Conservation (phyloP, 2,113 vertebrate species). For the Sus scrofa region T2T-Sscrofa CM000827.6:72763501-72764000, state of each 20-base stretch:
- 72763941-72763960: constrained; percentile 55
- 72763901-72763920: constrained; percentile 98
- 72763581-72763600: too few species aligned
- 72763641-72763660: too few species aligned
- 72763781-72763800: background rate
- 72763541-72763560: background rate
- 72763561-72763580: background rate
- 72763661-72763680: too few species aligned
- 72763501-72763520: constrained; percentile 21
- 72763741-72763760: too few species aligned
- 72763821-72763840: constrained; percentile 88
- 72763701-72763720: too few species aligned
- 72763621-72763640: too few species aligned
- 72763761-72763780: too few species aligned
- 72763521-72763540: background rate
- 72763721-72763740: too few species aligned
- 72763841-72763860: constrained; percentile 92
- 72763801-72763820: background rate
- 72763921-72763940: constrained; percentile 87
- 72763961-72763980: background rate
- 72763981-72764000: background rate
- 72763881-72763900: constrained; percentile 96
- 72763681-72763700: too few species aligned
- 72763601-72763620: too few species aligned
- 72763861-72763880: constrained; percentile 96